These are phyloP conservation scores for Plebejus anna DNA, from an alignment of 2,888 invertebrate genomes.

Conservation along the genomic window DNA sequence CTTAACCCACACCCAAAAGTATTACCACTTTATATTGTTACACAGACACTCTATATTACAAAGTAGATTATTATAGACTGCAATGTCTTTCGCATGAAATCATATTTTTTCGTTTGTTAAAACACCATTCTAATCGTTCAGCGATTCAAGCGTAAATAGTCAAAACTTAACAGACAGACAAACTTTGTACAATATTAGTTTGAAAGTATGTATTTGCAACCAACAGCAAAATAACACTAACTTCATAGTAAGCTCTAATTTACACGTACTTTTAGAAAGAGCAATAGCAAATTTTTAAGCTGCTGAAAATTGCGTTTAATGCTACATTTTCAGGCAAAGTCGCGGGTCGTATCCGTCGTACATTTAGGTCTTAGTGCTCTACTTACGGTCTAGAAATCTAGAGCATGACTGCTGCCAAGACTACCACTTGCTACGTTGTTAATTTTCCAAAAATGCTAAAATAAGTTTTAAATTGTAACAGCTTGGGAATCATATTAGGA, in stretches of 20 bases:
- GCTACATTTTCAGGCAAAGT: background rate
- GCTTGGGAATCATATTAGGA: background rate
- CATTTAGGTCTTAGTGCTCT: background rate
- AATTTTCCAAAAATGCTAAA: background rate
- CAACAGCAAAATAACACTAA: too few species aligned
- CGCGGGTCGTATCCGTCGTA: background rate
- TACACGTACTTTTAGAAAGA: background rate
- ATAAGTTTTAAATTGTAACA: background rate
- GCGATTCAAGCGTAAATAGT: too few species aligned
- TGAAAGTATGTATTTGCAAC: too few species aligned
- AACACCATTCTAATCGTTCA: too few species aligned
- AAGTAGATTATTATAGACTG: too few species aligned
- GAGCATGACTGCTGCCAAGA: background rate
- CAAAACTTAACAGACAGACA: too few species aligned
- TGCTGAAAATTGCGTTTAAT: background rate
- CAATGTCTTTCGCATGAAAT: too few species aligned
- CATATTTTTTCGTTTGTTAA: too few species aligned
- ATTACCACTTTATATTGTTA: too few species aligned
- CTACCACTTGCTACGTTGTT: background rate
- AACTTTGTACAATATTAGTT: too few species aligned
- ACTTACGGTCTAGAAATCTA: constrained; percentile 12
- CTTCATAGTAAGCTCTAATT: background rate
- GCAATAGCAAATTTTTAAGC: background rate
- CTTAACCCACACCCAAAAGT: too few species aligned
- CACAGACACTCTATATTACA: too few species aligned